Evolutionary conservation across 2,113 vertebrate genomes (phyloP).

Genomic region (Pica pica): DNA sequence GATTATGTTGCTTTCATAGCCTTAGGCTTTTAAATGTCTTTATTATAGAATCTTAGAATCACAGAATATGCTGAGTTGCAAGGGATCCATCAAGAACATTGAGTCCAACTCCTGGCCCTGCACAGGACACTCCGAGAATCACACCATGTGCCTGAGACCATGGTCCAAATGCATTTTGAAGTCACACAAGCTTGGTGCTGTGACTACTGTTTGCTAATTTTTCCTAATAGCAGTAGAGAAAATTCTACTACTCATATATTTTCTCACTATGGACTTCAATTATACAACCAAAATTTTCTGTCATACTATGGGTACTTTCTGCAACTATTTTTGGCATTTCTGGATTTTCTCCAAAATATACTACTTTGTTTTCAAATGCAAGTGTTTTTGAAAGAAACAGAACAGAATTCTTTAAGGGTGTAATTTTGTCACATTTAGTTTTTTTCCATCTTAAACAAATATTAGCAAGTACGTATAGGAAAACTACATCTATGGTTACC

Average conservation of each 20-base stretch:
- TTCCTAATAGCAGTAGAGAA: not conserved
- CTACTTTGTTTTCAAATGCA: not conserved
- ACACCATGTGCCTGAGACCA: not conserved
- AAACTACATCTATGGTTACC: constrained; percentile 2
- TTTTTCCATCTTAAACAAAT: not conserved
- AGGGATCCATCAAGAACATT: not conserved
- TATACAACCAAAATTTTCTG: not conserved
- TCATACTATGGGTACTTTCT: not conserved
- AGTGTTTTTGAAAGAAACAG: not conserved
- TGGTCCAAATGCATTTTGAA: not conserved
- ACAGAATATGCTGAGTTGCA: not conserved
- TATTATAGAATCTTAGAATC: not conserved
- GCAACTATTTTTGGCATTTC: not conserved
- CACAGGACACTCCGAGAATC: not conserved
- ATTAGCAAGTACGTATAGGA: not conserved
- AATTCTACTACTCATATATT: not conserved
- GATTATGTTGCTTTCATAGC: not conserved
- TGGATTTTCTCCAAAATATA: not conserved
- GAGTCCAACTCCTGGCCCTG: not conserved
- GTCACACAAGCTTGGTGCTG: not conserved
- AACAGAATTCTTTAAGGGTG: not conserved
- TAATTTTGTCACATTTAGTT: not conserved
- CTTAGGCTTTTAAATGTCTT: not conserved
- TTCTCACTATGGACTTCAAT: not conserved
- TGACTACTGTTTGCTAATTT: not conserved